A percentile compares a stretch with the other conserved stretches of the same genome.
These are phyloP conservation scores for Leptopilina drosophilae DNA, from an alignment of 2,888 invertebrate species.

Conservation along the genomic window DNA sequence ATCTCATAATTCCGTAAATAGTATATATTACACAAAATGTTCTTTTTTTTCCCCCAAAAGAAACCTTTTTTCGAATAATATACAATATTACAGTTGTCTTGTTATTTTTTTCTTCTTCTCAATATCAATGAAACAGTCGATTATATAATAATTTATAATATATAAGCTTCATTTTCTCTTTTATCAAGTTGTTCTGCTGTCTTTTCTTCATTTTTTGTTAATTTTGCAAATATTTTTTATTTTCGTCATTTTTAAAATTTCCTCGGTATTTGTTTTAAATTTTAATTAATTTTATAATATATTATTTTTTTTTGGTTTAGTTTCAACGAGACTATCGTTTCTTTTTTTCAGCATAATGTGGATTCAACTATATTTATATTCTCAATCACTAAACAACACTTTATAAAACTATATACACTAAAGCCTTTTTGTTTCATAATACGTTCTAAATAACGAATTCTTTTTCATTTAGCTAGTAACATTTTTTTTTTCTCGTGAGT, in stretches of 20 bases:
- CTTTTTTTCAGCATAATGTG: conserved; percentile 55
- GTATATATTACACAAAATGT: conserved; percentile 66
- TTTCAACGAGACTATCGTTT: conserved; percentile 57
- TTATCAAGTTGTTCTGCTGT: conserved; percentile 56
- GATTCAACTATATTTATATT: conserved; percentile 59
- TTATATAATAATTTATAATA: conserved; percentile 55
- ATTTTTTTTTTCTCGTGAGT: conserved; percentile 53
- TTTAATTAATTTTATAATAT: no score
- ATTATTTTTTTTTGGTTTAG: conserved; percentile 40
- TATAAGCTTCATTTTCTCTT: conserved; percentile 55
- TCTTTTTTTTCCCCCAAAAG: conserved; percentile 36
- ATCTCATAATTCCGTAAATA: conserved; percentile 66
- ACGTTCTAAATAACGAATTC: conserved; percentile 66
- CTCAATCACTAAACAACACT: conserved; percentile 70
- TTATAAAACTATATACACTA: conserved; percentile 77
- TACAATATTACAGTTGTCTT: conserved; percentile 63
- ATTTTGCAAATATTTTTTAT: conserved; percentile 16
- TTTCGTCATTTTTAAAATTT: conserved; percentile 33
- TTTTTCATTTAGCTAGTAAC: conserved; percentile 64
- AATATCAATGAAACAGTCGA: conserved; percentile 67
- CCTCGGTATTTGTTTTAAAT: conserved; percentile 7
- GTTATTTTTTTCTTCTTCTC: conserved; percentile 43
- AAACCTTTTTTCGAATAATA: conserved; percentile 60
- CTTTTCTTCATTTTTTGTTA: not conserved
- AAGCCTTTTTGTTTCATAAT: conserved; percentile 65